Evolutionary conservation across 1,140 invertebrate species (phyloP), one percentile per base, ranked within the genome.

Genomic region (Arion vulgaris): DNA sequence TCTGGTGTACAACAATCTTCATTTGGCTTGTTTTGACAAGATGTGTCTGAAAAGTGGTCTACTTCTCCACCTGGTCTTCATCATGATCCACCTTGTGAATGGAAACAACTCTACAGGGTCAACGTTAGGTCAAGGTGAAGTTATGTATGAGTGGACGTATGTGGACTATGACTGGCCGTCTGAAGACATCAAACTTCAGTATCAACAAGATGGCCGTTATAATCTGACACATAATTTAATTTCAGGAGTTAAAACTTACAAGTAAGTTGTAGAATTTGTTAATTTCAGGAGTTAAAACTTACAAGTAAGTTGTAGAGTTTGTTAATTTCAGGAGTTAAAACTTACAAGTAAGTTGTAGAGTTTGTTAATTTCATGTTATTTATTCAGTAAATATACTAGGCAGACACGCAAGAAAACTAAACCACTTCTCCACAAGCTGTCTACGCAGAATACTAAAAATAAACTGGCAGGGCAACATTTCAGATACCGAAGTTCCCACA

Each of bases 121-220:
- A 66, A 28, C 5, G 11, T 66, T 1, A 38, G 76, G 53, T 53
- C 41, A 79, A n/a, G 51, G 51, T 45, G 36, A 51, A 32, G 66
- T 80, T 2, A 45, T 80, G 36, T 71, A 71, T 32, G 78, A 80
- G 68, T 80, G 78, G 78, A 39, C 71, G 15, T 26, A 15, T 11
- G 62, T 80, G 78, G 78, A 80, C n/a, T 80, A 71, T 36, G 62
- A 71, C 23, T 80, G 78, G 78, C 78, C 78, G 38, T 41, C 36
- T 26, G 62, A 80, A 11, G n/a, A 19, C 34, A 51, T 80, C 19
- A 45, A 71, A 51, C 34, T 1, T 28, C n/a, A 71, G 78, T 80
- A 49, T 36, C 28, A 41, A 15, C 19, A 17, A 15, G 51, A 69
- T 17, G 41, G 78, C 15, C 38, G 41, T 0, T 80, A 71, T 45